Percentiles rank a stretch among this genome's conserved stretches.
phyloP scores from a whole-genome alignment of 1,140 invertebrate species.

The Saxidomus purpurata region DNA sequence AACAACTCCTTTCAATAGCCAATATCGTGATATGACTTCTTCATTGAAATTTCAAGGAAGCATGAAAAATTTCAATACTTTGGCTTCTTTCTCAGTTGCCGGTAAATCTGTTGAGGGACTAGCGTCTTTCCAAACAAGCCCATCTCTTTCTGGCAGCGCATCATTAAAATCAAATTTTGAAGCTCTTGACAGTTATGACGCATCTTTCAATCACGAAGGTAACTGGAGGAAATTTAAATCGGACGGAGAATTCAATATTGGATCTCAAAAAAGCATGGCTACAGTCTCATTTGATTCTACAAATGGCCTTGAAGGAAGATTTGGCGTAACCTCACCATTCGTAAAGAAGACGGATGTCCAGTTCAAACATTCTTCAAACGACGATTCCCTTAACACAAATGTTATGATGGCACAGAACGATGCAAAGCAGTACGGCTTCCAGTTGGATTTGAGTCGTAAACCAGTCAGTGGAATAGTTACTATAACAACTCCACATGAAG shows the following conservation, averaged over 20 bases:
- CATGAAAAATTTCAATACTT: conserved; percentile 27
- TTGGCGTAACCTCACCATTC: background rate
- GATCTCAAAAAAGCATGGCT: background rate
- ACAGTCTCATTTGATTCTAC: conserved; percentile 19
- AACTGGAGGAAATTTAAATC: conserved; percentile 15
- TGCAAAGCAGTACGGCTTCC: background rate
- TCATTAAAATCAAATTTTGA: conserved; percentile 24
- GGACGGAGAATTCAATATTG: background rate
- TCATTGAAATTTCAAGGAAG: background rate
- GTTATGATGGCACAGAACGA: background rate
- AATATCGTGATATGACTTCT: background rate
- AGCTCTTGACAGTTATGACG: conserved; percentile 19
- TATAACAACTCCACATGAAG: background rate
- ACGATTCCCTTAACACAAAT: conserved; percentile 5
- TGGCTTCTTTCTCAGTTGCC: background rate
- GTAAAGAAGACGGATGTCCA: background rate
- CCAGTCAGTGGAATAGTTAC: background rate
- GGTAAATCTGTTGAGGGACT: conserved; percentile 7
- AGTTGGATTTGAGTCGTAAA: background rate
- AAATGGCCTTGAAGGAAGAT: background rate
- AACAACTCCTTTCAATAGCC: background rate
- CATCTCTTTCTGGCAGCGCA: background rate
- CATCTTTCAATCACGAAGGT: conserved; percentile 19
- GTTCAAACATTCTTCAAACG: background rate
- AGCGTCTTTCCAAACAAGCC: background rate